These are phyloP conservation scores for Colletes latitarsis DNA, from an alignment of 1,140 invertebrate species.

Conservation along the genomic window DNA sequence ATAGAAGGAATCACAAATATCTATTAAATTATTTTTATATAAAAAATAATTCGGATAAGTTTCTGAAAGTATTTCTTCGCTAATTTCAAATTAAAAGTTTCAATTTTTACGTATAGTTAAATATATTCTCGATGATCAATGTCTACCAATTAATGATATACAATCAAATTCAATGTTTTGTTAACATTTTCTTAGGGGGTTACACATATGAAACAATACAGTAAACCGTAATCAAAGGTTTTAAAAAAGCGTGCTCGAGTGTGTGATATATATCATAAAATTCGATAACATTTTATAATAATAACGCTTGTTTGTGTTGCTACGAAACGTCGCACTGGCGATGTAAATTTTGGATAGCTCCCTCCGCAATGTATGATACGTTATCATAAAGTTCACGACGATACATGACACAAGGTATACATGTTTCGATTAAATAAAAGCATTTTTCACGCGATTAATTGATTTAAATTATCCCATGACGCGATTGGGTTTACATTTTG, in stretches of 20 bases:
- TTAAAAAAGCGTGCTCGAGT: not conserved
- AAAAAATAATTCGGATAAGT: not conserved
- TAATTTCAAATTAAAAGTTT: not conserved
- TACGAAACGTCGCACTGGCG: not conserved
- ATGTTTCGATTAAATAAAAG: not conserved
- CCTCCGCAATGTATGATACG: not conserved
- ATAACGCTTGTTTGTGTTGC: not conserved
- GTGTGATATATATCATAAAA: not conserved
- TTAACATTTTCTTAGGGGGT: not conserved
- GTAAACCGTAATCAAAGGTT: not conserved
- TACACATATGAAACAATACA: too few species aligned
- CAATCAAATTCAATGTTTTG: not conserved
- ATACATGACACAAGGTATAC: conserved; percentile 31
- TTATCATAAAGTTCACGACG: conserved; percentile 35
- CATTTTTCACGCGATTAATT: not conserved
- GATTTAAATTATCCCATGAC: conserved; percentile 7
- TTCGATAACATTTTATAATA: not conserved
- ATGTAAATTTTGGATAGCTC: not conserved
- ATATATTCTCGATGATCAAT: not conserved
- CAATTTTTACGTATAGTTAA: not conserved
- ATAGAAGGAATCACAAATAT: not conserved
- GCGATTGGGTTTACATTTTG: not conserved
- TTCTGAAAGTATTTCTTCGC: not conserved
- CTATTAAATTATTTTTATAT: too few species aligned
- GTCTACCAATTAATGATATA: not conserved